Evolutionary conservation across 2,888 invertebrate species (phyloP), one percentile per base, ranked within the genome.

Genomic region (Parochlus steinenii): DNA sequence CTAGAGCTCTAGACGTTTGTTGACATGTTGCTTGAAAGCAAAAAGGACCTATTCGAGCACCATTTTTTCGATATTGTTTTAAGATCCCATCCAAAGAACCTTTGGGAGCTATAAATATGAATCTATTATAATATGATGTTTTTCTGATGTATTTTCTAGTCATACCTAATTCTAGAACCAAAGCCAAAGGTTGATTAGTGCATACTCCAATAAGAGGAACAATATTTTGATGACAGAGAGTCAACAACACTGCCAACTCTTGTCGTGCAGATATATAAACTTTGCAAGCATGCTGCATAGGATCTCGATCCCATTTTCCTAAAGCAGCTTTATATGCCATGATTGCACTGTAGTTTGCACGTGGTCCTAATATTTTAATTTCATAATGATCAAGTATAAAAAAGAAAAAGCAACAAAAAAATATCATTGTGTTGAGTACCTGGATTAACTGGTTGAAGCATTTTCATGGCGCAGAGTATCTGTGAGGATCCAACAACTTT

Each of bases 221-320:
- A 42, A 97, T 90, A 62, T 95, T 82, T 2, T 81, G 69, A 63
- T 98, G 97, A 33, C 78, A 70, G 34, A 97, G 67, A 6, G 79
- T 75, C 35, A 78, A 55, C 31, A 98, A 63, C 42, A 97, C 89
- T 47, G 81, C 77, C 37, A 97, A 63, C 59, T 98, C 97, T 56
- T 93, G 93, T 12, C 97, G 67, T 3, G 93, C 87, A 1, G 89
- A 93, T 54, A 89, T 87, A 61, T 98, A 97, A 0, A 97, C 93
- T 54, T 92, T 86, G 49, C 90, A 90, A 1, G 92, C 86, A 41
- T 83, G 85, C 49, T 93, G 83, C 18, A 81, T 57, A 0, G 93
- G 89, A 54, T 92, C 90, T 22, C 92, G 69, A 49, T 86, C 83
- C 93, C 95, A 95, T 51, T 92, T 89, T 22, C 83, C 79, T 41